Evolutionary conservation across 2,888 invertebrate species (phyloP).

Genomic region (Choreutis nemorana): DNA sequence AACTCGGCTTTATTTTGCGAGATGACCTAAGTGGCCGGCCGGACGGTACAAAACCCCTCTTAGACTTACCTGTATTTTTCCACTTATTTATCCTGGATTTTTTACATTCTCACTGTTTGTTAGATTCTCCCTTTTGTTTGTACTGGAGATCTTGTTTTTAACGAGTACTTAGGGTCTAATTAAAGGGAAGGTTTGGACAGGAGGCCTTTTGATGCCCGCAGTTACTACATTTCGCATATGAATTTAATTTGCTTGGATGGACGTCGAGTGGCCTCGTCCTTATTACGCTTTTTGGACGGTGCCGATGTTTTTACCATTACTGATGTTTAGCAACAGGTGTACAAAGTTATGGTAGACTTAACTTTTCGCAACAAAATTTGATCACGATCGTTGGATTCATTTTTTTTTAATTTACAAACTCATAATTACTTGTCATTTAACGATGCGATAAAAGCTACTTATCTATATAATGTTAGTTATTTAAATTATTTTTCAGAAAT

Average conservation of each 20-base stretch:
- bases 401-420: too few species aligned
- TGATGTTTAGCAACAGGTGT: too few species aligned
- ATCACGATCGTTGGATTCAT: too few species aligned
- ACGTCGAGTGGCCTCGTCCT: conserved; percentile 45
- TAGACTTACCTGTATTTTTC: conserved; percentile 66
- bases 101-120: conserved; percentile 61
- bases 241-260: conserved; percentile 60
- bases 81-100: conserved; percentile 65
- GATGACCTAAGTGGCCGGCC: conserved; percentile 66
- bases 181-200: conserved; percentile 62
- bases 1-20: conserved; percentile 62
- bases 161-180: conserved; percentile 65
- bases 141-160: conserved; percentile 61
- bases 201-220: conserved; percentile 62
- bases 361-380: too few species aligned
- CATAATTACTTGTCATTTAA: too few species aligned
- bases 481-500: too few species aligned
- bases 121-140: conserved; percentile 57
- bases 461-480: too few species aligned
- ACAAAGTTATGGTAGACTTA: too few species aligned
- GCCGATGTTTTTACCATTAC: too few species aligned
- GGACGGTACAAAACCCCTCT: conserved; percentile 60
- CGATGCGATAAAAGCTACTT: too few species aligned
- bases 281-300: too few species aligned
- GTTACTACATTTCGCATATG: conserved; percentile 61